Evolutionary conservation across 2,113 vertebrate genomes (phyloP), one percentile per base, ranked within the genome.

Genomic region (Corythornis cristatus): DNA sequence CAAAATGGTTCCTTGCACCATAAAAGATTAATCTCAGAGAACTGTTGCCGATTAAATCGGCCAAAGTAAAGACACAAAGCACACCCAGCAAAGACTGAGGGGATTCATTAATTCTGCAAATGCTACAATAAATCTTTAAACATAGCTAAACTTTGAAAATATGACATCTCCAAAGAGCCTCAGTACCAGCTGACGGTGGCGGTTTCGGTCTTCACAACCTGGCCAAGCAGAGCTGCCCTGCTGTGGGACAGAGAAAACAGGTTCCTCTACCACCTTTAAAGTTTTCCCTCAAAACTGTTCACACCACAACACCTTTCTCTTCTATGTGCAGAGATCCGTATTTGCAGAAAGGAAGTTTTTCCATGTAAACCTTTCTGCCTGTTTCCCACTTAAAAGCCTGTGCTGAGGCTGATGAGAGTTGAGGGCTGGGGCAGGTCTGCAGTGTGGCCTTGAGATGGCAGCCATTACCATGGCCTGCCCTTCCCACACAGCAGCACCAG

Each of bases 1-100:
- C 54, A 20, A 10, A 67, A 31, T 21, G 0, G 0, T 33, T 78
- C 56, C 65, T 73, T 0, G 1, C 33, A 0, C 2, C 0, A 1
- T 11, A 29, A 33, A 2, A 0, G 46, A 8, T 65, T 46, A 25
- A 37, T 40, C 70, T 60, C 64, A 14, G 50, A 2, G 0, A 76
- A 20, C 17, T 28, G 42, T 64, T 10, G 56, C 7, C 3, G 57
- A 5, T 19, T 33, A 23, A 60, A 22, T 40, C 12, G 1, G 5
- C 66, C 82, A 1, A 60, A 58, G 56, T 8, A n/a, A 48, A 75
- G 45, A 40, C 29, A 12, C 0, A 0, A 42, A 56, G 51, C 40
- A 2, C 26, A 3, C 15, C 26, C 37, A 29, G 46, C 16, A 25
- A 67, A 67, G 50, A 40, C 35, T 3, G 9, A 45, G 73, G 48